A percentile compares a stretch with the other conserved stretches of the same genome.
Conservation (phyloP, 2,797 vertebrate genomes). For the Liasis olivaceus region DNA sequence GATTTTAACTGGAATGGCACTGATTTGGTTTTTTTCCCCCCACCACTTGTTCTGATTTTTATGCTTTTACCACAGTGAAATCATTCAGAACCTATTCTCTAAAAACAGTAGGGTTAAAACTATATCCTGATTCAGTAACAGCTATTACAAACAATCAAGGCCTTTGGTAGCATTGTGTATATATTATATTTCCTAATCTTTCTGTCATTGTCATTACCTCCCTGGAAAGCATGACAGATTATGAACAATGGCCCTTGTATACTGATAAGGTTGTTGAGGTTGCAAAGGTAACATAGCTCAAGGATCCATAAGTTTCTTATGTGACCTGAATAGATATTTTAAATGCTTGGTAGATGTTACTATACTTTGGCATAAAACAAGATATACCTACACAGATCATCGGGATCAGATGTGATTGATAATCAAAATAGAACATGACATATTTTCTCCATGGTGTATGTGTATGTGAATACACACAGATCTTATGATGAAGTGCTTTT, state of each 20-base stretch:
- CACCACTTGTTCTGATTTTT: conserved; percentile 71
- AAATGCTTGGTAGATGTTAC: neutral
- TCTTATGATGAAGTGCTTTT: too few species aligned
- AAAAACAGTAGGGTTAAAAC: conserved; percentile 67
- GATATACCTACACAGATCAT: neutral
- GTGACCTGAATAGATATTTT: neutral
- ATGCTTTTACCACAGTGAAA: conserved; percentile 60
- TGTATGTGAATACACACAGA: too few species aligned
- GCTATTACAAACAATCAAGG: neutral
- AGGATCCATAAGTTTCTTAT: neutral
- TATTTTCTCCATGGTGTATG: too few species aligned
- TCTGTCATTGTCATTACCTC: neutral
- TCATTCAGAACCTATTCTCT: conserved; percentile 65
- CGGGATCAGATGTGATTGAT: neutral
- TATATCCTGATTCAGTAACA: conserved; percentile 52
- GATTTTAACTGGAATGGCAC: conserved; percentile 74
- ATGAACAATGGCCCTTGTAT: neutral
- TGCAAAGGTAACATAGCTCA: neutral
- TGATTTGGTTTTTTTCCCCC: conserved; percentile 63
- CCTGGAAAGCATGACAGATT: neutral
- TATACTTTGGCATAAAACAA: neutral
- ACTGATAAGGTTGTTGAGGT: neutral
- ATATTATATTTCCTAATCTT: neutral
- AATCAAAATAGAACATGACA: neutral
- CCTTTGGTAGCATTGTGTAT: neutral